Conservation (phyloP, 2,113 vertebrate genomes). For the Neolamprologus variostigma region DNA sequence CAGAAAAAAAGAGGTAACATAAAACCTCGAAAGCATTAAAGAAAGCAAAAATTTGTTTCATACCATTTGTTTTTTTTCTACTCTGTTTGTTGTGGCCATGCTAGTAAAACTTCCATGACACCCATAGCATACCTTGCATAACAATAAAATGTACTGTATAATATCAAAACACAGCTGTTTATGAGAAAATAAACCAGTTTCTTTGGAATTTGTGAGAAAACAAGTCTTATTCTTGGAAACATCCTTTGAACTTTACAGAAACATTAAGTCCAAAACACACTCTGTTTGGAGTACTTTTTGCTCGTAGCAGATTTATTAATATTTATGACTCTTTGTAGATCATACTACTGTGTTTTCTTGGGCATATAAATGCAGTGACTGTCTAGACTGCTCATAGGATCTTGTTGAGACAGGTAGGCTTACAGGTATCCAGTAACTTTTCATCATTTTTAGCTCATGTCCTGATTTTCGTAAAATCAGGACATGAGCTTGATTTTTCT, state of each 20-base stretch:
- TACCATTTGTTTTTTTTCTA: neutral
- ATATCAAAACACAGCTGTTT: neutral
- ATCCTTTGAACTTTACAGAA: constrained; percentile 27
- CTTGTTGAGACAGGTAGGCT: constrained; percentile 27
- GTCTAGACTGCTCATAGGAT: neutral
- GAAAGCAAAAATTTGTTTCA: neutral
- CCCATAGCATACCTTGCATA: too few species aligned
- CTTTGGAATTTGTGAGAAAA: neutral
- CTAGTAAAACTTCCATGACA: neutral
- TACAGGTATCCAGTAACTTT: neutral
- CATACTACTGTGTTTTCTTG: constrained; percentile 7
- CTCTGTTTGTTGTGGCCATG: neutral
- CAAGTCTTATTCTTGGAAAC: neutral
- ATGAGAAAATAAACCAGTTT: neutral
- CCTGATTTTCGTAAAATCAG: neutral
- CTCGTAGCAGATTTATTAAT: constrained; percentile 41
- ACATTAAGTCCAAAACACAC: constrained; percentile 46
- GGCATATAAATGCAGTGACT: constrained; percentile 42
- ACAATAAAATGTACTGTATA: neutral
- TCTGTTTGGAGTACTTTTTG: constrained; percentile 27
- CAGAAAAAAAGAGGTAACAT: neutral
- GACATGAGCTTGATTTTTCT: neutral
- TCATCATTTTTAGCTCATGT: neutral
- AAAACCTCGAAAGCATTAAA: neutral
- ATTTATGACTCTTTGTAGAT: constrained; percentile 43